These are phyloP conservation scores for Drosophila guanche DNA, from an alignment of 1,140 invertebrate species.

Conservation along the genomic window DNA sequence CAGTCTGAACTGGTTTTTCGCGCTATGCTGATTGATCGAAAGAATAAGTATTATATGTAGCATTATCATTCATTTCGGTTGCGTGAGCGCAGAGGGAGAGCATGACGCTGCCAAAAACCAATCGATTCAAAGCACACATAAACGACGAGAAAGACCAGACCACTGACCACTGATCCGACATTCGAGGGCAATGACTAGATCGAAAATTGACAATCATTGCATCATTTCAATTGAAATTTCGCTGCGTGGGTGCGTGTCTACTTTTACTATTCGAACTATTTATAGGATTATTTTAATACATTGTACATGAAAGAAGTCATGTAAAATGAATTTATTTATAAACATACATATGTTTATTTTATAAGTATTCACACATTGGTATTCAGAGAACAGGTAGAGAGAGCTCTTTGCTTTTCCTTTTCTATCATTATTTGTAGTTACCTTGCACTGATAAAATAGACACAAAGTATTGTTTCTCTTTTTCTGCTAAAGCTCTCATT, in stretches of 20 bases:
- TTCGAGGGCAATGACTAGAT: conserved; percentile 10
- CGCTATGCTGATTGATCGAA: conserved; percentile 25
- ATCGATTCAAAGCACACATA: conserved; percentile 21
- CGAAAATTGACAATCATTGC: conserved; percentile 48
- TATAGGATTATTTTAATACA: too few relatives aligned
- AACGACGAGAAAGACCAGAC: background rate
- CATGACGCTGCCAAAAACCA: conserved; percentile 50
- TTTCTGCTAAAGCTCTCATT: too few relatives aligned
- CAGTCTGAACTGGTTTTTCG: conserved; percentile 23
- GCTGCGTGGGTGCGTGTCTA: too few relatives aligned
- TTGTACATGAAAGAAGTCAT: background rate
- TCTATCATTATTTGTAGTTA: background rate
- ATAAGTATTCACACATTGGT: background rate
- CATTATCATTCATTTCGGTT: conserved; percentile 49
- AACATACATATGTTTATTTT: conserved; percentile 12
- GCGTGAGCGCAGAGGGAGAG: conserved; percentile 17
- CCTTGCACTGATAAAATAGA: too few relatives aligned
- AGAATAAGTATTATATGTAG: conserved; percentile 6
- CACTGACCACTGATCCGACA: background rate
- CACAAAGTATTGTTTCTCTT: too few relatives aligned
- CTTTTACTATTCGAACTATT: too few relatives aligned
- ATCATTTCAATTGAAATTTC: conserved; percentile 51
- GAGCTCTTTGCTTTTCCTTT: background rate
- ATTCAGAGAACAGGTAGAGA: too few relatives aligned
- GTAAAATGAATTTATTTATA: too few relatives aligned